A percentile compares a stretch with the other conserved stretches of the same genome.
These are phyloP conservation scores for Tadarida brasiliensis DNA, from an alignment of 2,797 vertebrate genomes.

Conservation along the genomic window DNA sequence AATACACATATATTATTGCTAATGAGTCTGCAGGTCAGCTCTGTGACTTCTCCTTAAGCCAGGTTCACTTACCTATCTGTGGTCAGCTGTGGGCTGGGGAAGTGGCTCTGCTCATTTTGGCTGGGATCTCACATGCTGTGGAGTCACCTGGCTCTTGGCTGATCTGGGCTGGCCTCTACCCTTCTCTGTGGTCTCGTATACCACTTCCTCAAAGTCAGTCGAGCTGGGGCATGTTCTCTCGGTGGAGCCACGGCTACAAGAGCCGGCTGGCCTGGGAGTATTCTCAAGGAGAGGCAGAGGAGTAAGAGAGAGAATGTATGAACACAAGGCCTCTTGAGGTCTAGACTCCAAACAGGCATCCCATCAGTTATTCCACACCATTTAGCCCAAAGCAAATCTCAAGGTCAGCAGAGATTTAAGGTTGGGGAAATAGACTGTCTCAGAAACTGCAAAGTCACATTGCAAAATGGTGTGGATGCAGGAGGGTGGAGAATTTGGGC, in stretches of 20 bases:
- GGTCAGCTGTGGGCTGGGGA: background rate
- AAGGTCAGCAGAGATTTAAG: background rate
- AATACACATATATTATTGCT: background rate
- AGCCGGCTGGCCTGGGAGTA: background rate
- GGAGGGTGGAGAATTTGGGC: background rate
- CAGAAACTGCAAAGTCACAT: background rate
- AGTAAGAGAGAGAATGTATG: background rate
- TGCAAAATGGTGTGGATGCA: background rate
- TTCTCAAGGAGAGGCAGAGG: background rate
- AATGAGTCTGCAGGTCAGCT: background rate
- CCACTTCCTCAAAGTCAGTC: background rate
- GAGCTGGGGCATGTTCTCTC: background rate
- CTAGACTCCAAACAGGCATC: background rate
- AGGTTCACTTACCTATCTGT: background rate
- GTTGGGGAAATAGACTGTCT: background rate
- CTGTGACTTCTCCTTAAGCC: background rate
- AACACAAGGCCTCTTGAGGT: background rate
- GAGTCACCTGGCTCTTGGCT: background rate
- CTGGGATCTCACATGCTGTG: background rate
- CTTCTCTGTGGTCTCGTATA: no score
- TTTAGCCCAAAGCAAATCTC: background rate
- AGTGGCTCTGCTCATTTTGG: background rate
- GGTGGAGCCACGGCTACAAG: background rate
- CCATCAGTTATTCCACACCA: background rate
- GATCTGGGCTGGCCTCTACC: background rate